Evolutionary conservation across 2,888 invertebrate species (phyloP), one percentile per base, ranked within the genome.

Genomic region (Meta bourneti): DNA sequence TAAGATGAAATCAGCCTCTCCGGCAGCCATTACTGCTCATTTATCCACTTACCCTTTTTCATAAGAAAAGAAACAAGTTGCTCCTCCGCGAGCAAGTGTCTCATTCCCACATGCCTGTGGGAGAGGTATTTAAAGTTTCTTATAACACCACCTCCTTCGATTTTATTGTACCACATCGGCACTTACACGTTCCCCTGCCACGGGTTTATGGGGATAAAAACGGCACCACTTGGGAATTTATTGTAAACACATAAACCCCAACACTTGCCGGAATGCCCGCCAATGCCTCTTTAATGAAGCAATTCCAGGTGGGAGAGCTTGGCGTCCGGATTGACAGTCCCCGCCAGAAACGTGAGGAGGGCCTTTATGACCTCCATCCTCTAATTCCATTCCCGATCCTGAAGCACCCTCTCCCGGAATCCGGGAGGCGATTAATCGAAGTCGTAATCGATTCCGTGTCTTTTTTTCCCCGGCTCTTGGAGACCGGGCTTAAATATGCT

Each of bases 351-450:
- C 61, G 61, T 61, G 61, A 61, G 61, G 61, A 11, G 61, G 61
- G 16, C 61, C 61, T 61, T 61, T 61, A 61, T 9, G 61, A 16
- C 61, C 34, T 34, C 34, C 74, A 20, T 19, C 34, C 19, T 20
- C 74, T 74, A 34, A 19, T 74, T 19, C 74, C 74, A 74, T 7
- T 78, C n/a, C 51, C 70, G 81, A 48, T 82, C 70, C 69, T 48
- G 13, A n/a, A 49, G 70, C 69, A 77, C 70, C 82, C 70, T 77
- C 49, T 78, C 70, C 20, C 54, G 16, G 7, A 11, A 71, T 69
- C 78, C 78, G 13, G 70, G 20, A 19, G 82, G 77, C 82, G 89
- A 89, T 89, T 89, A 89, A 89, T 89, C 89, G 75, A 69, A 81
- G 70, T 75, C 82, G 78, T 88, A 74, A 88, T 88, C 88, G 88